A percentile compares a stretch with the other conserved stretches of the same genome.
These are phyloP conservation scores for Pachymerium ferrugineum DNA, from an alignment of 2,888 invertebrate genomes.

Conservation along the genomic window DNA sequence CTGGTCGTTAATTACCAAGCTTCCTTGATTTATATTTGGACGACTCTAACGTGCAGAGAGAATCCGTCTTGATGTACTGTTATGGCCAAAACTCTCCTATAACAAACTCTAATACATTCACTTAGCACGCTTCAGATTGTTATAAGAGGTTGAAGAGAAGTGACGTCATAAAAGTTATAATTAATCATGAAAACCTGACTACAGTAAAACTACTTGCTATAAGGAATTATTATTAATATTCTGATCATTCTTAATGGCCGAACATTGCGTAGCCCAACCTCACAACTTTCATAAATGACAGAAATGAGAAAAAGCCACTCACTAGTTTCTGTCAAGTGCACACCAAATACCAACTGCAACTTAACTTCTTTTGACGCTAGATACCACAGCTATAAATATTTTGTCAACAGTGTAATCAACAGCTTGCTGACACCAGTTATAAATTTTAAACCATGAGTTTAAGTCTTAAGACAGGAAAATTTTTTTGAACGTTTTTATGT, in stretches of 20 bases:
- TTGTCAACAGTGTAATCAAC: background rate
- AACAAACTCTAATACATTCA: background rate
- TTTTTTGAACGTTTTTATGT: too few species aligned
- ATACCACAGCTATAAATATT: background rate
- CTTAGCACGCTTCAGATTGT: background rate
- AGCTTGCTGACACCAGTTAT: background rate
- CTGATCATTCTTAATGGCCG: background rate
- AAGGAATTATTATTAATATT: background rate
- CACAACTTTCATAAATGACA: background rate
- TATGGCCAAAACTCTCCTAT: background rate
- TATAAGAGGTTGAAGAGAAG: background rate
- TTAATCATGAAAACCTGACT: background rate
- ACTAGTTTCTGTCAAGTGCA: too few species aligned
- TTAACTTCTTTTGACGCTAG: background rate
- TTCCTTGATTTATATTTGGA: constrained; percentile 23
- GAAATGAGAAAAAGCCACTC: background rate
- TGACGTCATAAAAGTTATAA: background rate
- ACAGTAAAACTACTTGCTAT: background rate
- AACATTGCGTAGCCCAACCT: background rate
- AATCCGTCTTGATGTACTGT: constrained; percentile 8
- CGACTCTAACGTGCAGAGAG: background rate
- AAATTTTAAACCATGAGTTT: too few species aligned
- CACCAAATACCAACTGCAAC: background rate
- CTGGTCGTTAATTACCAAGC: constrained; percentile 27
- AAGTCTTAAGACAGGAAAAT: too few species aligned